These are phyloP conservation scores for Adelges cooleyi DNA, from an alignment of 1,140 invertebrate species.

Conservation along the genomic window DNA sequence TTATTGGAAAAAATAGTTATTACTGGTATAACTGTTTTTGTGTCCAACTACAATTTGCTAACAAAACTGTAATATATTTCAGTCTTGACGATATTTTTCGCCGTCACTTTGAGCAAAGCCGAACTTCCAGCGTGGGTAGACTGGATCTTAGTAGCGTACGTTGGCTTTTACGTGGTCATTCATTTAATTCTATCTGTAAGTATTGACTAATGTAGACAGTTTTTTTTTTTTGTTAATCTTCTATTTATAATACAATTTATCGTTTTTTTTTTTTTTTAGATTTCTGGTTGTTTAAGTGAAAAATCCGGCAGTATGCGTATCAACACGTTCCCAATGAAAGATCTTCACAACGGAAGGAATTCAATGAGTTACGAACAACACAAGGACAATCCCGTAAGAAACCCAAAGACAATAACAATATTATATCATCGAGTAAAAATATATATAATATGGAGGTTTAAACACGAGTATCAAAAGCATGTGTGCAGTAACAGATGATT, in stretches of 20 bases:
- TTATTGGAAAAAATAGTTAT: no score
- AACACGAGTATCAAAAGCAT: not conserved
- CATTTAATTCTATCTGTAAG: slow-evolving; percentile 83
- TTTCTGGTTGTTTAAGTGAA: slow-evolving; percentile 59
- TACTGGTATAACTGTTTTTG: not conserved
- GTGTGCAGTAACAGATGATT: not conserved
- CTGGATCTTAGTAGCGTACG: slow-evolving; percentile 76
- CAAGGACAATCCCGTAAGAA: slow-evolving; percentile 63
- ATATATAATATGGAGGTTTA: not conserved
- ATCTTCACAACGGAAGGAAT: slow-evolving; percentile 51
- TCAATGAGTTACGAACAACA: slow-evolving; percentile 49
- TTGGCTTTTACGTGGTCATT: slow-evolving; percentile 75
- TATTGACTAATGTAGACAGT: slow-evolving; percentile 31
- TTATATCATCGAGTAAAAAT: slow-evolving; percentile 12
- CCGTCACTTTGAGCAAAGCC: slow-evolving; percentile 69
- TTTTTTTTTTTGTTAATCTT: not conserved
- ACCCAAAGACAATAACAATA: slow-evolving; percentile 33
- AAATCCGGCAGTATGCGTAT: slow-evolving; percentile 55
- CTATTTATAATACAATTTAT: not conserved
- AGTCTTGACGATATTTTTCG: slow-evolving; percentile 90
- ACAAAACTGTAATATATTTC: no score
- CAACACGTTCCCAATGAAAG: slow-evolving; percentile 72
- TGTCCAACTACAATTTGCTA: not conserved
- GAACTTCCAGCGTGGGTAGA: slow-evolving; percentile 73
- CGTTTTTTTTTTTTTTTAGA: slow-evolving; percentile 41